Evolutionary conservation across 1,140 invertebrate genomes (phyloP).

Genomic region (Temnothorax longispinosus): DNA sequence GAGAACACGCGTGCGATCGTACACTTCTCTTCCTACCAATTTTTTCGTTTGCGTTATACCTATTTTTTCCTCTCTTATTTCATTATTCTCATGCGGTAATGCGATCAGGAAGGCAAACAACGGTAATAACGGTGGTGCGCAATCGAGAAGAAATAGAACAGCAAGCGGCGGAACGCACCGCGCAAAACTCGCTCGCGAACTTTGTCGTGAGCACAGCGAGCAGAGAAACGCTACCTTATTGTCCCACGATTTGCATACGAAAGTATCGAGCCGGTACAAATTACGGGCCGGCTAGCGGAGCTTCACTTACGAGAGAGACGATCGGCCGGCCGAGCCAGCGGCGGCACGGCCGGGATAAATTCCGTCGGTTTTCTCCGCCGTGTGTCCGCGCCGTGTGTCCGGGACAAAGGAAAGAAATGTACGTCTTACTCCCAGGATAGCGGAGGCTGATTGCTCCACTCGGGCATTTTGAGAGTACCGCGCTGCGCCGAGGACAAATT

Average conservation of each 20-base stretch:
- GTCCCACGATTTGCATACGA: slow-evolving; percentile 55
- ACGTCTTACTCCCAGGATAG: slow-evolving; percentile 61
- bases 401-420: slow-evolving; percentile 47
- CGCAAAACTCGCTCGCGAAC: slow-evolving; percentile 27
- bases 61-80: neutral
- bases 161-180: neutral
- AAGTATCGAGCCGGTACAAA: slow-evolving; percentile 59
- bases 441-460: slow-evolving; percentile 79
- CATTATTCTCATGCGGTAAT: neutral
- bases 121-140: neutral
- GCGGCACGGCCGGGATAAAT: slow-evolving; percentile 31
- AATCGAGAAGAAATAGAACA: slow-evolving; percentile 9
- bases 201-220: slow-evolving; percentile 40
- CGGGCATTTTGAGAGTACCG: slow-evolving; percentile 67
- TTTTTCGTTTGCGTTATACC: neutral
- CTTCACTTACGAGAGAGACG: slow-evolving; percentile 9
- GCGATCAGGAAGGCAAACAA: neutral
- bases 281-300: slow-evolving; percentile 38
- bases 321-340: slow-evolving; percentile 8
- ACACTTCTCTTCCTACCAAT: neutral
- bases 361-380: slow-evolving; percentile 26
- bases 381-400: slow-evolving; percentile 27
- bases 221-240: slow-evolving; percentile 41
- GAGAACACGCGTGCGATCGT: no score
- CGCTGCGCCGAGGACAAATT: slow-evolving; percentile 77